Conservation (phyloP, 1,140 invertebrate species). For the Drosophila parvula region DNA sequence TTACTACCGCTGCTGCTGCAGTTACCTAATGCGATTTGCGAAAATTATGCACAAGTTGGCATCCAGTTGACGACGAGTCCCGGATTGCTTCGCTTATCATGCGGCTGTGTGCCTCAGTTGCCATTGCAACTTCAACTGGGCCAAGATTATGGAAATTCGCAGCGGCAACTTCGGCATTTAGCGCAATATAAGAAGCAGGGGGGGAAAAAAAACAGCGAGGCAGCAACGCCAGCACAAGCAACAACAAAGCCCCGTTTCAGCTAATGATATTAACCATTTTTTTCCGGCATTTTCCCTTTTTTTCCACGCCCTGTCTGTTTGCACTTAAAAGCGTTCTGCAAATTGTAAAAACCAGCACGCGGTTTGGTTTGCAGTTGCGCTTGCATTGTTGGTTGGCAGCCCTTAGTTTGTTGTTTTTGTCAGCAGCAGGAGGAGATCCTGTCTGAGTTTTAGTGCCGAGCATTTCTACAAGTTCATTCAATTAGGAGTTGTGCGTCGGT, state of each 20-base stretch:
- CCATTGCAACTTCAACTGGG: slow-evolving; percentile 48
- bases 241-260: slow-evolving; percentile 56
- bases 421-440: slow-evolving; percentile 2
- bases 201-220: slow-evolving; percentile 13
- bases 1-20: slow-evolving; percentile 24
- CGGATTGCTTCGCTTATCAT: slow-evolving; percentile 73
- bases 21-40: slow-evolving; percentile 71
- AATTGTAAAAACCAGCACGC: slow-evolving; percentile 71
- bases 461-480: slow-evolving; percentile 79
- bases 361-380: slow-evolving; percentile 30
- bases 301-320: slow-evolving; percentile 57
- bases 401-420: slow-evolving; percentile 47
- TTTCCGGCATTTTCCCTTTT: slow-evolving; percentile 47
- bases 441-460: slow-evolving; percentile 58
- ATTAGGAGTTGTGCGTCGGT: slow-evolving; percentile 64
- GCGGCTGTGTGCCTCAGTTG: slow-evolving; percentile 34
- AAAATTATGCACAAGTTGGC: slow-evolving; percentile 74
- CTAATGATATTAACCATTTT: slow-evolving; percentile 81
- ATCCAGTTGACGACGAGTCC: slow-evolving; percentile 33
- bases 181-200: slow-evolving; percentile 44
- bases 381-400: slow-evolving; percentile 41
- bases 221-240: slow-evolving; percentile 18
- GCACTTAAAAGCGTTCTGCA: slow-evolving; percentile 74
- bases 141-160: slow-evolving; percentile 76
- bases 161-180: slow-evolving; percentile 58